Evolutionary conservation across 2,113 vertebrate species (phyloP), one percentile per base, ranked within the genome.

Genomic region (Pavo muticus): DNA sequence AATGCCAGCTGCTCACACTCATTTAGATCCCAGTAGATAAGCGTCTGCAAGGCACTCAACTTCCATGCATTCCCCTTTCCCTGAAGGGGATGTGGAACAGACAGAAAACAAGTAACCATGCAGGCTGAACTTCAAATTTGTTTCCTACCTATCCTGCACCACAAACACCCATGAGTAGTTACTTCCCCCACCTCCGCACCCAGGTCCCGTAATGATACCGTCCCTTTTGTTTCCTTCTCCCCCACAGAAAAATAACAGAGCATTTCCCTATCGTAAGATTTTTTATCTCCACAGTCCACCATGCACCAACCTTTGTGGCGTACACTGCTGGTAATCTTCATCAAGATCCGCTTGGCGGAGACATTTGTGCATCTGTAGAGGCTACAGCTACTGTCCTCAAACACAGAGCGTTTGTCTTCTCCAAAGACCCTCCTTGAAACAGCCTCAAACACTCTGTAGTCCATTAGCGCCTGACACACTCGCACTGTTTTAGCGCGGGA

Each of bases 381-480:
- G 93, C 99, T 99, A 96, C 97, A 99, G 86, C 98, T 98, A 57
- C 98, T 99, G 96, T 99, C 99, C 88, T 99, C 99, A 83, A 99
- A 99, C 1, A 97, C 97, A 17, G 96, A 97, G 47, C 98, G 98
- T 87, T 99, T 99, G 77, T 99, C 99, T 96, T 98, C 99, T 50
- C 98, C 98, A 40, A 99, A 99, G 44, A 99, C 98, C 92, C 96
- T 98, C 6, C 98, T 98, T 1, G 98, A 98, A 93, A 99, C 98
- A 0, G 98, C 98, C 96, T 99, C 99, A 74, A 99, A 99, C 39
- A 99, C 99, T 95, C 98, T 98, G 29, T 98, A 98, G 86, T 99
- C 99, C 99, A 99, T 99, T 63, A 99, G 97, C 1, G 98, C 98
- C 45, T 99, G 99, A 83, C 99, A 99, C 3, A 99, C 98, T 1